Conservation (phyloP, 2,797 vertebrate species). For the Emys orbicularis region DNA sequence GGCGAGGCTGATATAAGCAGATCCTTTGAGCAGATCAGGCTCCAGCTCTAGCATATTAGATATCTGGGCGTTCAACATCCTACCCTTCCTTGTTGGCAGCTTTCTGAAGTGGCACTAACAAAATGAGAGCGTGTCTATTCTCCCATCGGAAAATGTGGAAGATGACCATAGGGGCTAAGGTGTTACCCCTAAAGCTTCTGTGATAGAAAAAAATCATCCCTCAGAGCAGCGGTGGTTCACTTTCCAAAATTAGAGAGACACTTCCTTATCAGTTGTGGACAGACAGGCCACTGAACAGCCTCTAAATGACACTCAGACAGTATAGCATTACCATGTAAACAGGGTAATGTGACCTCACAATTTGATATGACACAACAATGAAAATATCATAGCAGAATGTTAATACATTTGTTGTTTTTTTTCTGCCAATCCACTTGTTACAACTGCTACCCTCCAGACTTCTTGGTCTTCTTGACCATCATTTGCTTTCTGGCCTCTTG, state of each 20-base stretch:
- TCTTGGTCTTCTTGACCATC: background rate
- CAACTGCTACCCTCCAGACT: background rate
- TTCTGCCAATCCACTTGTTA: background rate
- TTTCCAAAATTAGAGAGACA: background rate
- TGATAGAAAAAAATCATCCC: background rate
- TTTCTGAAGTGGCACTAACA: background rate
- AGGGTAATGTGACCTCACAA: background rate
- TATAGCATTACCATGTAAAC: fast-evolving
- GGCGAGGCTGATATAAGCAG: constrained; percentile 52
- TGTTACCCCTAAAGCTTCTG: background rate
- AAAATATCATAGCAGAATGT: fast-evolving
- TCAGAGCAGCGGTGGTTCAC: background rate
- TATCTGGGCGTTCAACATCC: constrained; percentile 36
- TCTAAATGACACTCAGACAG: fast-evolving
- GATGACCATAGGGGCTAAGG: background rate
- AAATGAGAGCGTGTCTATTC: background rate
- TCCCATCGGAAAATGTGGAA: background rate
- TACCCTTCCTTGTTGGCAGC: background rate
- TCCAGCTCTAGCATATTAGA: constrained; percentile 47
- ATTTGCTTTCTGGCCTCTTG: background rate
- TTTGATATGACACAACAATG: background rate
- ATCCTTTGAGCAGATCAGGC: constrained; percentile 47
- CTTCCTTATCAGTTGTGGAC: background rate
- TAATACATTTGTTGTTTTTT: background rate
- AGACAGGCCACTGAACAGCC: background rate